Base-by-base conservation (phyloP, 2,888 invertebrate species). In the Heliconius cydno region DNA sequence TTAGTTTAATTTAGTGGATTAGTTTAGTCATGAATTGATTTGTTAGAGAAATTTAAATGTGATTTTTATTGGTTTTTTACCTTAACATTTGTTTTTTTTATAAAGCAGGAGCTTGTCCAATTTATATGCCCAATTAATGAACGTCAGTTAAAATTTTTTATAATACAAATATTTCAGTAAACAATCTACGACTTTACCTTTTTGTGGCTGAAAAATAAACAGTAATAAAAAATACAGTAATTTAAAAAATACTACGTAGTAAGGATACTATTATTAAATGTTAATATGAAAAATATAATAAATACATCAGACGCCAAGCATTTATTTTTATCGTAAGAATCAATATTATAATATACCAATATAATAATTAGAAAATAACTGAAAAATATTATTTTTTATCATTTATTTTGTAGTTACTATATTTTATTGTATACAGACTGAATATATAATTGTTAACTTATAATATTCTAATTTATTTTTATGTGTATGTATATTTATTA, bases 391-490 rank as follows among this genome's bases (percentile, higher is more conserved):
- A 70, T 76, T 63, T 12, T 83, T 12, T 83, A 79, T 83, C 79
- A 80, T 86, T 83, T 83, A 85, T 83, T 46, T 41, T 81, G 52
- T 76, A 80, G 81, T 81, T 73, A 25, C 30, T 83, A 83, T 83
- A 83, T 85, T 82, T 85, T 28, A 84, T 63, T 85, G 88, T 90
- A 73, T 73, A 74, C 75, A 90, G 92, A 92, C 92, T 93, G 92
- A 92, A 88, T 90, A 89, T 89, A 88, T 83, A 89, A 88, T 90
- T 91, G 91, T 91, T 92, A 91, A 91, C 89, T 89, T 90, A 89
- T 86, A 86, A 90, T 89, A 88, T 90, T 87, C 10, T 90, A 88
- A 88, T 86, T 88, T 86, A 85, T 81, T 66, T 78, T 83, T 85
- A 84, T 57, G n/a, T 13, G 73, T 72, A 57, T 72, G 72, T 38